phyloP scores from a whole-genome alignment of 2,888 invertebrate genomes.

The Lamproptera curius region DNA sequence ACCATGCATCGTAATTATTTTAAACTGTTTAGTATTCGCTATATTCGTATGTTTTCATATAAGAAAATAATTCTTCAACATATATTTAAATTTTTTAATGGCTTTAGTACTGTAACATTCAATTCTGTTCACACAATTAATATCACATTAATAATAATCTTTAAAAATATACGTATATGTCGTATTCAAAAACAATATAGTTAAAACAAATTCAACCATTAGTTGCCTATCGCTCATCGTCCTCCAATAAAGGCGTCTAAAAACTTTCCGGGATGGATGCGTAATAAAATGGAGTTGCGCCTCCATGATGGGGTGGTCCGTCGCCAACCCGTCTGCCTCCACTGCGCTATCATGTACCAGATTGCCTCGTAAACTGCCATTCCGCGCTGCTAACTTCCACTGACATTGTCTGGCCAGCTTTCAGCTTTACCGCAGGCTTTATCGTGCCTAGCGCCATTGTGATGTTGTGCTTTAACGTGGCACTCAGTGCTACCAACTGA shows the following conservation, averaged over 20 bases:
- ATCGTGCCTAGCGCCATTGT: slow-evolving; percentile 10
- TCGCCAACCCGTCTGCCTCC: slow-evolving; percentile 60
- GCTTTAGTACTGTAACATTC: too few relatives aligned
- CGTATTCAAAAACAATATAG: neutral
- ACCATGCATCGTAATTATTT: too few relatives aligned
- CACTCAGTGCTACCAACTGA: too few relatives aligned
- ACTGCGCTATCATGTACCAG: slow-evolving; percentile 51
- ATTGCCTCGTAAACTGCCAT: slow-evolving; percentile 56
- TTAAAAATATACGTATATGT: neutral
- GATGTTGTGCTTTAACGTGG: too few relatives aligned
- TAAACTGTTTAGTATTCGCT: too few relatives aligned
- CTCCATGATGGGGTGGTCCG: slow-evolving; percentile 41
- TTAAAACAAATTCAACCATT: too few relatives aligned
- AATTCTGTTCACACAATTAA: too few relatives aligned
- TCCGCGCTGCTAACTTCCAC: slow-evolving; percentile 19
- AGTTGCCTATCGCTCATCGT: too few relatives aligned
- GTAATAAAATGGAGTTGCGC: slow-evolving; percentile 24
- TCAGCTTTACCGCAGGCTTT: slow-evolving; percentile 5
- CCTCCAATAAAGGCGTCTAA: slow-evolving; percentile 4
- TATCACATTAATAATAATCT: too few relatives aligned
- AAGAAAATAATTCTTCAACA: too few relatives aligned
- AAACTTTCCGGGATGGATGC: slow-evolving; percentile 22
- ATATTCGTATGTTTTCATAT: too few relatives aligned
- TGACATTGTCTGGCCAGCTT: slow-evolving; percentile 12
- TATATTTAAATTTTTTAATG: too few relatives aligned